Percentiles rank a stretch among this genome's conserved stretches.
phyloP scores from a whole-genome alignment of 2,888 invertebrate species.

The Ennomos fuscantarius region DNA sequence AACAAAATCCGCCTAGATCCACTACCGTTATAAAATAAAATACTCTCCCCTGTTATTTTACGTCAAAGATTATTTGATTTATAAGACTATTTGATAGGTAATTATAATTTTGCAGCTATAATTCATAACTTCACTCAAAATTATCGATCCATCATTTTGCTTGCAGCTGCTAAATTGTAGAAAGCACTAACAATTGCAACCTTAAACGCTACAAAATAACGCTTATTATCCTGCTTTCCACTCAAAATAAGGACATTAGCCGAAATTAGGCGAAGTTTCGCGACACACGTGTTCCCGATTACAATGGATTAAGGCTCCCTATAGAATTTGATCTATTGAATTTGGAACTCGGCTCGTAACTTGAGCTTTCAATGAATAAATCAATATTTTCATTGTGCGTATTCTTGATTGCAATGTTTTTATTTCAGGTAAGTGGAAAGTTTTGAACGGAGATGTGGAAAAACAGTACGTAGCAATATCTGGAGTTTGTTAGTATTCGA shows the following conservation, averaged over 20 bases:
- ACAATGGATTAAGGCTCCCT: conserved; percentile 61
- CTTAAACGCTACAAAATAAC: conserved; percentile 38
- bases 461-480: too few species aligned
- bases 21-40: too few species aligned
- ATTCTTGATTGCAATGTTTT: conserved; percentile 54
- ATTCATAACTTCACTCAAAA: conserved; percentile 29
- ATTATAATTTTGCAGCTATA: too few species aligned
- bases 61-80: background rate
- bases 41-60: too few species aligned
- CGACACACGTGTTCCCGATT: conserved; percentile 68
- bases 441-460: background rate
- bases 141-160: conserved; percentile 49
- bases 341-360: conserved; percentile 49
- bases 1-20: too few species aligned
- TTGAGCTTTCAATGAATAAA: conserved; percentile 46
- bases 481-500: too few species aligned
- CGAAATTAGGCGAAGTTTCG: conserved; percentile 62
- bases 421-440: conserved; percentile 74
- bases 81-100: conserved; percentile 12
- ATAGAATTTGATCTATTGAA: conserved; percentile 63
- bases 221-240: conserved; percentile 40
- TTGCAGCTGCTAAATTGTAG: conserved; percentile 25
- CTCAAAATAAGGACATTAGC: conserved; percentile 48
- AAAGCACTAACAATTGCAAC: conserved; percentile 28
- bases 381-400: conserved; percentile 38